Conservation (phyloP, 2,888 invertebrate species). For the Sinopyrophorus schimmeli region DNA sequence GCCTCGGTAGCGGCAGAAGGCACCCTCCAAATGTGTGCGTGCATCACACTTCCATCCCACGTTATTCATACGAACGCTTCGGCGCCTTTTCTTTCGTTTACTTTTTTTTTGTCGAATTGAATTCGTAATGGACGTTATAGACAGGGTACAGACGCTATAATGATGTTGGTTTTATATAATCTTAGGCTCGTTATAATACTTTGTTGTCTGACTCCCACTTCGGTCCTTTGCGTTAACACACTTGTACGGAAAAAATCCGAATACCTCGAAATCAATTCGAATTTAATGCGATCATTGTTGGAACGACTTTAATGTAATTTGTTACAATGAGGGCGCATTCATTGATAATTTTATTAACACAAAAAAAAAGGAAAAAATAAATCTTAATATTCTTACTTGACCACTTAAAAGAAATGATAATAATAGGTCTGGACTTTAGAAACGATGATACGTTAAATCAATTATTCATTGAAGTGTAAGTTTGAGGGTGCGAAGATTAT, state of each 20-base stretch:
- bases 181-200: conserved; percentile 35
- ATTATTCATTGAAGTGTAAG: conserved; percentile 11
- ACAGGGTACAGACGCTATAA: conserved; percentile 39
- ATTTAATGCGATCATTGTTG: conserved; percentile 11
- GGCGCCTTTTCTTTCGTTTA: conserved; percentile 38
- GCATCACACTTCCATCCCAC: conserved; percentile 33
- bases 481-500: conserved; percentile 5
- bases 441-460: conserved; percentile 2
- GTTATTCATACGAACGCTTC: conserved; percentile 35
- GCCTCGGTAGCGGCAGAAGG: conserved; percentile 37
- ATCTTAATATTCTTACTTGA: conserved; percentile 17
- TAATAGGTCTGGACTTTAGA: conserved; percentile 3
- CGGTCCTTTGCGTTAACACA: neutral
- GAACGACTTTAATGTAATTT: conserved; percentile 16
- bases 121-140: conserved; percentile 38
- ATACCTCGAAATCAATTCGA: neutral
- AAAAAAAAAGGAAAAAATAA: conserved; percentile 17
- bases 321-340: conserved; percentile 18
- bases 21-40: conserved; percentile 35
- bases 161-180: conserved; percentile 39
- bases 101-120: conserved; percentile 38
- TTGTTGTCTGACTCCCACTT: conserved; percentile 15
- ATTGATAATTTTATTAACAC: conserved; percentile 10
- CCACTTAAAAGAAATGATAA: conserved; percentile 11
- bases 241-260: no score